Evolutionary conservation across 2,113 vertebrate species (phyloP).

Genomic region (Phylloscopus whistleri): DNA sequence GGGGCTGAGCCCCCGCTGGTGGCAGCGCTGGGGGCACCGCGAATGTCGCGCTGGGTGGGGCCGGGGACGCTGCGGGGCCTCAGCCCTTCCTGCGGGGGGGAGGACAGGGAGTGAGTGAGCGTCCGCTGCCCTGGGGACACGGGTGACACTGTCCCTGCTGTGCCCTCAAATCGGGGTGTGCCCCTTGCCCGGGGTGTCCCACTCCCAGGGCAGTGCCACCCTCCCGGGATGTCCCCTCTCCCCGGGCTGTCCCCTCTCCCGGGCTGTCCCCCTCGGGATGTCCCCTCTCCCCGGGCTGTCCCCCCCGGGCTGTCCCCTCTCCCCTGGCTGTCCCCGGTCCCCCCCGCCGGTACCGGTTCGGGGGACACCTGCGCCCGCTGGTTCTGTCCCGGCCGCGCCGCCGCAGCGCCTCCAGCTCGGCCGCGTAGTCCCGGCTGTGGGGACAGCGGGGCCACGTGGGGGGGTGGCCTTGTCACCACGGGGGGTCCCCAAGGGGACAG

Average conservation of each 20-base stretch:
- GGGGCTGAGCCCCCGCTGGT: background rate
- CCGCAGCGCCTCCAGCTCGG: background rate
- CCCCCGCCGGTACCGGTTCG: background rate
- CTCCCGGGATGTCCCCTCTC: rapidly evolving
- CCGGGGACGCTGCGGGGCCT: background rate
- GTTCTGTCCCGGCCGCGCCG: background rate
- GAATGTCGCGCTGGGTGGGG: too few species aligned
- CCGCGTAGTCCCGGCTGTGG: background rate
- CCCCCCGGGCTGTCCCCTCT: background rate
- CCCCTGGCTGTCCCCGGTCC: background rate
- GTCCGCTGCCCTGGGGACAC: background rate
- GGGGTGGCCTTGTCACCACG: background rate
- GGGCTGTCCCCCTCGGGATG: background rate
- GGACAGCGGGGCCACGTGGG: background rate
- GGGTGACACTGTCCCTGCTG: background rate
- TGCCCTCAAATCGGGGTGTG: background rate
- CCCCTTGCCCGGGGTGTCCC: background rate
- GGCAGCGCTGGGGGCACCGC: background rate
- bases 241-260: background rate
- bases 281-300: background rate
- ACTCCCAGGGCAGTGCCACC: too few species aligned
- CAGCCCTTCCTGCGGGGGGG: slow-evolving; percentile 8
- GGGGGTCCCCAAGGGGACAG: background rate
- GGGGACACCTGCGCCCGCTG: background rate
- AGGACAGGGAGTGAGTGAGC: background rate